A percentile compares a stretch with the other conserved stretches of the same genome.
Conservation (phyloP, 2,797 vertebrate species). For the Crenuchus spilurus region DNA sequence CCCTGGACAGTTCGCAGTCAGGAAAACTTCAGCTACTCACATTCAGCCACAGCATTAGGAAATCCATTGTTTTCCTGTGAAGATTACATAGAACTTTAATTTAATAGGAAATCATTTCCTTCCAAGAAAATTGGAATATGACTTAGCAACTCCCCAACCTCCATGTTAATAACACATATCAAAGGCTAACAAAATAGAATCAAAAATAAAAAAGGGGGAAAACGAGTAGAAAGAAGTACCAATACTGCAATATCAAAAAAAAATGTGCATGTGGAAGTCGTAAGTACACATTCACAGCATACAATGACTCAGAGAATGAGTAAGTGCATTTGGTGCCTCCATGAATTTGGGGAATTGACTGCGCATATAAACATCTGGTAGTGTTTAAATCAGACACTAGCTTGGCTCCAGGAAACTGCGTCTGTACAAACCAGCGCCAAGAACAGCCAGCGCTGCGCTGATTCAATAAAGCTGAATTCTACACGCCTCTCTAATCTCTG, state of each 20-base stretch:
- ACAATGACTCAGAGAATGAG: slow-evolving; percentile 4
- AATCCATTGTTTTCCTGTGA: background rate
- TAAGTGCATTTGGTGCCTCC: background rate
- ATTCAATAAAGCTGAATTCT: slow-evolving; percentile 30
- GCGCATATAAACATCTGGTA: slow-evolving; percentile 55
- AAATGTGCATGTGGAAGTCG: too few species aligned
- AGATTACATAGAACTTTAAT: slow-evolving; percentile 6
- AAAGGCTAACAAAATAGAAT: background rate
- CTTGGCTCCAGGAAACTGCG: slow-evolving; percentile 15
- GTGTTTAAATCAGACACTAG: slow-evolving; percentile 50
- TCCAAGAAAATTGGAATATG: background rate
- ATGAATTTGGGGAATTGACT: slow-evolving; percentile 33
- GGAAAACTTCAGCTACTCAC: background rate
- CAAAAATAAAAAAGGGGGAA: background rate
- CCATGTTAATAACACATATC: background rate
- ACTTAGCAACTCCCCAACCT: background rate
- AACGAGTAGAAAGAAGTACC: background rate
- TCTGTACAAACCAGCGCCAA: slow-evolving; percentile 13
- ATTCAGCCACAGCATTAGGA: background rate
- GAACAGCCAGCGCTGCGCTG: slow-evolving; percentile 22
- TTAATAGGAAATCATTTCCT: slow-evolving; percentile 9
- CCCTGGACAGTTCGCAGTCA: too few species aligned
- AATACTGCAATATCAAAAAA: background rate
- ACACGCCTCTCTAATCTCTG: slow-evolving; percentile 18
- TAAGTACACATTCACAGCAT: background rate